Evolutionary conservation across 2,888 invertebrate genomes (phyloP), one percentile per base, ranked within the genome.

Genomic region (Diachrysia chrysitis): DNA sequence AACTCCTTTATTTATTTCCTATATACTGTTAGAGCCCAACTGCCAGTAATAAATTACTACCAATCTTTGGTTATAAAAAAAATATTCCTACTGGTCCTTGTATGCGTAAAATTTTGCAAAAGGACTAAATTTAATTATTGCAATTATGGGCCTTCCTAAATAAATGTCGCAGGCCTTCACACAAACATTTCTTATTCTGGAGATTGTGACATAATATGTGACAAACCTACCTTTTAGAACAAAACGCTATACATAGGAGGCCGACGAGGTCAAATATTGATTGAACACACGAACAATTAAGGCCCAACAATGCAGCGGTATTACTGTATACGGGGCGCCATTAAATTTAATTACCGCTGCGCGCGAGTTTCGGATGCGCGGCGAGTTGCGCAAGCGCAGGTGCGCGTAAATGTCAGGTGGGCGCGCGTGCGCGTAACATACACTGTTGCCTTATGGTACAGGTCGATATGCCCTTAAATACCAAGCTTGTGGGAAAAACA

Each of bases 291-390:
- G 64, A 71, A 73, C 78, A 82, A 83, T 79, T 74, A 73, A 67
- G 65, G 48, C 64, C 42, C 71, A 76, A 86, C 84, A 85, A 86
- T 85, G 78, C 80, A 73, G 71, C 68, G 68, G 73, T 67, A 69
- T 76, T 73, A 66, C 72, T 76, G 77, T 81, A 72, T 81, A 82
- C 70, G 74, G 79, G 59, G 74, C 76, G 82, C 83, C 73, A 86
- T 87, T 85, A 87, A 82, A 85, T 83, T 87, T 88, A 88, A 87
- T 87, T 87, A 87, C 74, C 72, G 65, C 78, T 66, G 76, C 78
- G 83, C 80, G 83, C 79, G 81, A 82, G 85, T 83, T 83, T 82
- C 68, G 76, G 81, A 81, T 82, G 81, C 83, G 81, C 82, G 66
- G 66, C 48, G 77, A 74, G 63, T 74, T 81, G 84, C 86, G 85